A percentile compares a stretch with the other conserved stretches of the same genome.
phyloP scores from a whole-genome alignment of 2,888 invertebrate genomes.

The Agrotis segetum region DNA sequence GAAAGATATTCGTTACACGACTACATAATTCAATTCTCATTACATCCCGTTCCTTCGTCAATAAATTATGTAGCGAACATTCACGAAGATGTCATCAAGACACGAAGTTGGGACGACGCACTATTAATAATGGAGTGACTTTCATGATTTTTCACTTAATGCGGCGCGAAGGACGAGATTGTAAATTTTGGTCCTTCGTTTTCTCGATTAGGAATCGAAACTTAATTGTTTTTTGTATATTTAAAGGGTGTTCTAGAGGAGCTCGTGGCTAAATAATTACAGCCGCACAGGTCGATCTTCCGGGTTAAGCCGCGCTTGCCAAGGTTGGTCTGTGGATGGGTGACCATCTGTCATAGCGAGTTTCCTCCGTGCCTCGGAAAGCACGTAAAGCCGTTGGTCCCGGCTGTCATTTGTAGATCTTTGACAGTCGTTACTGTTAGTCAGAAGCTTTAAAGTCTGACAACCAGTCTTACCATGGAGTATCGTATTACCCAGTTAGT shows the following conservation, averaged over 20 bases:
- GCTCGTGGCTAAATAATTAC: no score
- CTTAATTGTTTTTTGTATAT: neutral
- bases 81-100: conserved; percentile 41
- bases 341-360: no score
- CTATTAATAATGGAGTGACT: conserved; percentile 46
- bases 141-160: conserved; percentile 37
- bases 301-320: no score
- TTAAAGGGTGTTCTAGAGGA: neutral
- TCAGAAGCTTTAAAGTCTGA: no score
- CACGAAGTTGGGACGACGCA: conserved; percentile 32
- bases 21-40: conserved; percentile 59
- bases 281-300: no score
- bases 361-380: no score
- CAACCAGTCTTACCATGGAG: no score
- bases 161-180: conserved; percentile 11
- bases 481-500: no score
- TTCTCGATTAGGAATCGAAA: neutral
- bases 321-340: no score
- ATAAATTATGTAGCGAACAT: conserved; percentile 60
- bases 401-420: no score
- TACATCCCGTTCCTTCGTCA: conserved; percentile 30
- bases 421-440: no score
- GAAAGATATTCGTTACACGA: conserved; percentile 37
- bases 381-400: no score
- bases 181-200: conserved; percentile 13